A percentile compares a stretch with the other conserved stretches of the same genome.
These are phyloP conservation scores for Microtus montanus DNA, from an alignment of 2,113 vertebrate genomes.

Conservation along the genomic window DNA sequence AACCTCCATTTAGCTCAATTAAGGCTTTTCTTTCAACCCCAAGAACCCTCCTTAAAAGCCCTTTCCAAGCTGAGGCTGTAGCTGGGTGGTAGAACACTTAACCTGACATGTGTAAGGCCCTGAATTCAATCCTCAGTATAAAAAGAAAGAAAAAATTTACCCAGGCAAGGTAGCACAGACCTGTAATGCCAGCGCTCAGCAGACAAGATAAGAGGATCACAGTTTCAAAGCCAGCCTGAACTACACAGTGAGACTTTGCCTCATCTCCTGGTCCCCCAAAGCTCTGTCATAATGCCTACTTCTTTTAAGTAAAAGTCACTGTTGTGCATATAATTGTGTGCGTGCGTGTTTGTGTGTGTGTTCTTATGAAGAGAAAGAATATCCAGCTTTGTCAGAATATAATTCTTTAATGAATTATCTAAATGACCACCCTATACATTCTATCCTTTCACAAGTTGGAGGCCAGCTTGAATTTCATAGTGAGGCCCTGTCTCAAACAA, in stretches of 20 bases:
- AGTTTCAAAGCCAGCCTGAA: neutral
- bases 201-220: neutral
- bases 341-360: neutral
- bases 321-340: neutral
- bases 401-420: slow-evolving; percentile 26
- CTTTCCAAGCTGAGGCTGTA: neutral
- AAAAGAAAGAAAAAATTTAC: too few species aligned
- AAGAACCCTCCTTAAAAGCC: neutral
- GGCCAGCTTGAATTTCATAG: neutral
- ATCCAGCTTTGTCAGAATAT: slow-evolving; percentile 16
- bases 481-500: neutral
- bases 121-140: neutral
- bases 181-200: neutral
- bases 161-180: neutral
- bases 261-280: neutral
- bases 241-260: neutral
- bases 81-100: neutral
- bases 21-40: neutral
- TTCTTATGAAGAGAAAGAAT: neutral
- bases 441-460: neutral
- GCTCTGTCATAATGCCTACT: slow-evolving; percentile 32
- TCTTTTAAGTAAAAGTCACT: slow-evolving; percentile 35
- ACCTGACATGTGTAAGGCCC: neutral
- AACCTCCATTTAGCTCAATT: neutral
- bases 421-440: neutral